Evolutionary conservation across 2,888 invertebrate genomes (phyloP), one percentile per base, ranked within the genome.

Genomic region (Cheilosia grossa): DNA sequence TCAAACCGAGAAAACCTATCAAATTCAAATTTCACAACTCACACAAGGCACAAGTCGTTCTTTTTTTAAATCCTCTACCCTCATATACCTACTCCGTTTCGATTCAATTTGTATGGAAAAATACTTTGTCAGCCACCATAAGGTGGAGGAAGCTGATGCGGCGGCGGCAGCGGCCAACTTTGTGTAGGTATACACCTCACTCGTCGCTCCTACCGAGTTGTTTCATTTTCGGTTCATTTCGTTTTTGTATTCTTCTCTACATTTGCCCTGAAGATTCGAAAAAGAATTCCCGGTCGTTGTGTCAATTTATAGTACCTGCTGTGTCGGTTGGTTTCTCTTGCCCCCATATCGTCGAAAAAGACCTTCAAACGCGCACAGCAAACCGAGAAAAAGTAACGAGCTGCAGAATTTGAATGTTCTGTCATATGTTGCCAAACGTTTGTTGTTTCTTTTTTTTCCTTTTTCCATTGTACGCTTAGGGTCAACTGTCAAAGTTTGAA

Each of bases 201-300:
- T 5, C 2, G 2, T 24, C 27, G 13, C 21, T 13, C 2, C 24
- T 37, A 54, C 33, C 19, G 66, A 59, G 15, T 56, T 61, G 77
- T 77, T 77, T 77, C 77, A 69, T 77, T 77, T 77, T 77, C 75
- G 75, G 59, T 75, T 75, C 75, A 75, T 75, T 75, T 75, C 77
- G 69, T 69, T 53, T 67, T 77, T 67, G 44, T 44, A 51, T 67
- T 27, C 27, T 56, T 33, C 37, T 74, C 59, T 33, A 61, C 47
- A 69, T 49, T 47, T 59, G 42, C 21, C 37, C 30, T 24, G 56
- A 54, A 54, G 19, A 42, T 17, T 44, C 40, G 37, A 37, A 37
- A 33, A 58, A 73, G 54, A 63, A 54, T 63, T 54, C 74, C 58
- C 64, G 27, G 64, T 77, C 66, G 51, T 75, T 75, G 75, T 77